Conservation (phyloP, 1,140 invertebrate species). For the Carcinoscorpius rotundicauda region DNA sequence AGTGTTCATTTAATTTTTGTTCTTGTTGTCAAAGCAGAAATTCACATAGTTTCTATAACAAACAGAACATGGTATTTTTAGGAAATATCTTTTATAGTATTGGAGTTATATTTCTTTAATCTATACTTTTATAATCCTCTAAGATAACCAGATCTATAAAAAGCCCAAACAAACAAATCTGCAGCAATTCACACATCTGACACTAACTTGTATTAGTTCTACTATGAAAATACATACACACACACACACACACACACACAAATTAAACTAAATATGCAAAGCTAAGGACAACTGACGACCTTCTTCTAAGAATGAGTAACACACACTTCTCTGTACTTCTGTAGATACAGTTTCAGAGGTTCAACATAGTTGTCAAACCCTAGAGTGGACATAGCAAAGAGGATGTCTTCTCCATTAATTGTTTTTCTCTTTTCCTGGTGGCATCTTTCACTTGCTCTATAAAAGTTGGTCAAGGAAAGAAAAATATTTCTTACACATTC, state of each 20-base stretch:
- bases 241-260: too few species aligned
- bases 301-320: not conserved
- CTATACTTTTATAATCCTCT: too few species aligned
- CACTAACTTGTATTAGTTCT: not conserved
- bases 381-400: constrained; percentile 90
- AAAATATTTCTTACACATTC: not conserved
- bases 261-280: not conserved
- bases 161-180: not conserved
- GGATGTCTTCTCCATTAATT: constrained; percentile 96
- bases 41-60: too few species aligned
- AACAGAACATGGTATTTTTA: too few species aligned
- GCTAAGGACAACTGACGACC: not conserved
- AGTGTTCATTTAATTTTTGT: too few species aligned
- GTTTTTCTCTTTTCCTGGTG: constrained; percentile 98
- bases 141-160: too few species aligned
- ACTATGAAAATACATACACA: not conserved
- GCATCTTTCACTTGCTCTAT: constrained; percentile 77
- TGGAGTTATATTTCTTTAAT: too few species aligned
- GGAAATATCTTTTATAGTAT: too few species aligned
- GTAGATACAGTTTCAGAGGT: constrained; percentile 87
- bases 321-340: constrained; percentile 78
- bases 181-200: constrained; percentile 1
- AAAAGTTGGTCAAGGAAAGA: constrained; percentile 8
- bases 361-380: constrained; percentile 99
- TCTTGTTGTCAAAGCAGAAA: too few species aligned